Percentiles rank a stretch among this genome's conserved stretches.
phyloP scores from a whole-genome alignment of 2,797 vertebrate genomes.

The Syngnathus acus region DNA sequence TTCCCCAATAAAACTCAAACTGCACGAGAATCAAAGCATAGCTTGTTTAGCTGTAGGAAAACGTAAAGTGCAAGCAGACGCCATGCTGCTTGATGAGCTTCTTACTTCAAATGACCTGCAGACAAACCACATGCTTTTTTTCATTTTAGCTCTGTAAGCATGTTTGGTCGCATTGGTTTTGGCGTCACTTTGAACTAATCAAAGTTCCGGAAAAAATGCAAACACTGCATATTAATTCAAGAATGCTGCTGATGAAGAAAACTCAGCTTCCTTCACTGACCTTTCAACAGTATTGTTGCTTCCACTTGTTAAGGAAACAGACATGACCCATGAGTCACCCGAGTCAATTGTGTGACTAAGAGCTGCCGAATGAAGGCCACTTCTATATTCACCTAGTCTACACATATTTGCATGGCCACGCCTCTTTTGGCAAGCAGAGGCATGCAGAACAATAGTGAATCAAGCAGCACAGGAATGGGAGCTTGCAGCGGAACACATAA shows the following conservation, averaged over 20 bases:
- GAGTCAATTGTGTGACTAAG: conserved; percentile 48
- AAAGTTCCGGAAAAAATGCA: conserved; percentile 15
- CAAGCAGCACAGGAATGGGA: not conserved
- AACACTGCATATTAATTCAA: conserved; percentile 18
- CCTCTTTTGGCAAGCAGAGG: conserved; percentile 4
- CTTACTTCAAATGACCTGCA: conserved; percentile 26
- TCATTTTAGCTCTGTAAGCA: not conserved
- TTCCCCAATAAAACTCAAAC: conserved; percentile 17
- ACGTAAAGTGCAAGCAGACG: conserved; percentile 17
- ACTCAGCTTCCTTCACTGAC: not conserved
- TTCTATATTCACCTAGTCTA: conserved; percentile 10
- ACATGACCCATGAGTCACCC: conserved; percentile 58
- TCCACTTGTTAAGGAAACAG: conserved; percentile 54
- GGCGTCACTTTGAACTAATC: conserved; percentile 17
- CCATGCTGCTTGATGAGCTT: conserved; percentile 34
- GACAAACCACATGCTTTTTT: conserved; percentile 13
- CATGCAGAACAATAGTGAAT: not conserved
- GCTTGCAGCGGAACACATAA: conserved; percentile 5
- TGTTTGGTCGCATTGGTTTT: not conserved
- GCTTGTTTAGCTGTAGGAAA: conserved; percentile 31
- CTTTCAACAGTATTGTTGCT: conserved; percentile 17
- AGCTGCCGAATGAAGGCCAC: conserved; percentile 37
- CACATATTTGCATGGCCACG: conserved; percentile 1
- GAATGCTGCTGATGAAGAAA: conserved; percentile 1
- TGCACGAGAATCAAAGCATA: conserved; percentile 14